Evolutionary conservation across 2,113 vertebrate species (phyloP), one percentile per base, ranked within the genome.

Genomic region (Artemisiospiza belli): DNA sequence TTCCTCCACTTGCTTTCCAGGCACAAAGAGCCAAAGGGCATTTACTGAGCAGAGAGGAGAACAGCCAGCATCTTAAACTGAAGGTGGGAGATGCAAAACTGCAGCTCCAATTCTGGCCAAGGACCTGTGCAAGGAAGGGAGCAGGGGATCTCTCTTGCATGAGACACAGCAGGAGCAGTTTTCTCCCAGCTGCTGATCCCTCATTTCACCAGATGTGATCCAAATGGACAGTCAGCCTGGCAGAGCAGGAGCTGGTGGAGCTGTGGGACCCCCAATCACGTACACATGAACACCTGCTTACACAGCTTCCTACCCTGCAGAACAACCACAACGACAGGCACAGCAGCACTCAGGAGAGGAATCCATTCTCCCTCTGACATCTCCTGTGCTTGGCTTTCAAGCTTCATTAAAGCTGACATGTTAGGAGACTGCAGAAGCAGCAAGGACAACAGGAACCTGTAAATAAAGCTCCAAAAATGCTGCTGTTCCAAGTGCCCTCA

Each of bases 361-460:
- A 91, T 75, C 39, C 74, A 78, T 78, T 89, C 79, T 44, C 77
- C 73, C 92, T 84, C 66, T 33, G 62, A 77, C 92, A 94, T 78
- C 39, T 49, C 39, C 72, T 52, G 30, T 16, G 33, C 44, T 62
- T 75, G 39, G 80, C 69, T 89, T 77, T 89, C 84, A 70, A 82
- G 74, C 44, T 84, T 74, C 69, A 68, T 75, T 92, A 72, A 59
- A 61, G 30, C 27, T 59, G 54, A 23, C 43, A 24, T 2, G 20
- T 21, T 17, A 52, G 12, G 39, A 94, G 90, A 83, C 39, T 58
- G 52, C 55, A 89, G 43, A 87, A 78, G 81, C 64, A 95, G 47
- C 43, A 74, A 91, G 62, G 55, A 77, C 43, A 74, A 81, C 7
- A 55, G 69, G n/a, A 87, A 82, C 23, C 30, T 0, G 0, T 61